Percentiles rank a stretch among this genome's conserved stretches.
These are phyloP conservation scores for Pteronotus mesoamericanus DNA, from an alignment of 2,797 vertebrate genomes.

Conservation along the genomic window DNA sequence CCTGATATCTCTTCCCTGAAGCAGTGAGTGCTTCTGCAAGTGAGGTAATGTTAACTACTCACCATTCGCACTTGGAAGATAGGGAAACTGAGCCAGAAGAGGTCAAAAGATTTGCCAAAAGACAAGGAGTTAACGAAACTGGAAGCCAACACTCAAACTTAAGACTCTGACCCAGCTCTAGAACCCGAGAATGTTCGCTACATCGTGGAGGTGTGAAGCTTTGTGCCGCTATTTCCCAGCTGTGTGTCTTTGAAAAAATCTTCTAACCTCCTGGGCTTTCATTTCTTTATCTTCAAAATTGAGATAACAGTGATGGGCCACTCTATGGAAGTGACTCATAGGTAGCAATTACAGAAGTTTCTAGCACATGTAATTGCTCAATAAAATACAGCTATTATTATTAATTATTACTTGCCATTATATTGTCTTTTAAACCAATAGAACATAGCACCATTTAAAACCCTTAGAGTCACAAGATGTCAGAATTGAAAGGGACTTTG, in stretches of 20 bases:
- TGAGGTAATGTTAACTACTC: neutral
- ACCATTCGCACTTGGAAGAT: neutral
- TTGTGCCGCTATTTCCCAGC: neutral
- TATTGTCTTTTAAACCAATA: neutral
- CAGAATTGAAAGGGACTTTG: neutral
- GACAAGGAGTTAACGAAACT: neutral
- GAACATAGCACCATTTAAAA: neutral
- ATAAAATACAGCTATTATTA: neutral
- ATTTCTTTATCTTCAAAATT: neutral
- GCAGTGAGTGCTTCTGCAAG: neutral
- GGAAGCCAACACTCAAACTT: neutral
- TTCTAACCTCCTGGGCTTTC: neutral
- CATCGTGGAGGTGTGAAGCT: neutral
- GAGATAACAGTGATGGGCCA: neutral
- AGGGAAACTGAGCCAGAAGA: slow-evolving; percentile 45
- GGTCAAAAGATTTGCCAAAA: neutral
- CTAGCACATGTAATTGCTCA: neutral
- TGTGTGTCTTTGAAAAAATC: neutral
- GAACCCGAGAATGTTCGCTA: neutral
- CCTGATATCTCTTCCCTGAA: neutral
- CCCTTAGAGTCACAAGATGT: neutral
- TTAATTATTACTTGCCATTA: neutral
- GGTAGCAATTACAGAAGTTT: neutral
- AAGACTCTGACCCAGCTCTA: neutral
- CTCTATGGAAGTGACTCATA: neutral